Conservation (phyloP, 2,888 invertebrate genomes). For the Halictus quadricinctus region DNA sequence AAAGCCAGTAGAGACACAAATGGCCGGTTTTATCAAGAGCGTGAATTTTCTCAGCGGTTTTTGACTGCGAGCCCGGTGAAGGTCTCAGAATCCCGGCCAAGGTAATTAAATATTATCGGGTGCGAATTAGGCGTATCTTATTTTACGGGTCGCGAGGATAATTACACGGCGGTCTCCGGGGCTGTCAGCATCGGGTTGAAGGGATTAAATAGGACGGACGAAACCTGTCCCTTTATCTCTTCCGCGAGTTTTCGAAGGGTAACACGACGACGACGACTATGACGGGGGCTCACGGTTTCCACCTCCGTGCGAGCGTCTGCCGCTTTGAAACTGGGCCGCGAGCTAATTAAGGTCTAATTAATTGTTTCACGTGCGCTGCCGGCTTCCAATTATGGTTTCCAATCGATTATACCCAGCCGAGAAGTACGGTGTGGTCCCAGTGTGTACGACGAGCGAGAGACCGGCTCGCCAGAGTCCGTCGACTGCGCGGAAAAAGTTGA, state of each 20-base stretch:
- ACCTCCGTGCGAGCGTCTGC: background rate
- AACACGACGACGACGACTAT: constrained; percentile 45
- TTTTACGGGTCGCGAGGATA: constrained; percentile 34
- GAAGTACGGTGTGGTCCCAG: background rate
- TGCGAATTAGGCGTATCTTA: constrained; percentile 34
- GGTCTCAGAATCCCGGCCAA: background rate
- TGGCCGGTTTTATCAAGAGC: background rate
- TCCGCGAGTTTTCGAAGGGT: constrained; percentile 43
- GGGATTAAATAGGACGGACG: constrained; percentile 41
- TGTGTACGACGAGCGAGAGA: constrained; percentile 38
- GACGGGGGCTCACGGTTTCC: constrained; percentile 33
- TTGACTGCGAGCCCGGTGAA: background rate
- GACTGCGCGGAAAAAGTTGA: background rate
- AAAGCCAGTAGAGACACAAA: background rate
- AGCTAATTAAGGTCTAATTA: constrained; percentile 71
- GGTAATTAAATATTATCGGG: constrained; percentile 29
- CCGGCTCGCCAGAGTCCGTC: background rate
- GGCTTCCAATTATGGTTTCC: constrained; percentile 69
- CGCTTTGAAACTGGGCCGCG: constrained; percentile 67
- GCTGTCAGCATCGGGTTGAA: constrained; percentile 17
- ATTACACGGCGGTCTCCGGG: constrained; percentile 32
- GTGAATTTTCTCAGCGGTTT: background rate
- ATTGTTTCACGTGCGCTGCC: constrained; percentile 65
- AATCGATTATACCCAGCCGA: constrained; percentile 53
- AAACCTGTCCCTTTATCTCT: constrained; percentile 39